phyloP scores from a whole-genome alignment of 2,888 invertebrate genomes.

The Pristionchus mayeri region DNA sequence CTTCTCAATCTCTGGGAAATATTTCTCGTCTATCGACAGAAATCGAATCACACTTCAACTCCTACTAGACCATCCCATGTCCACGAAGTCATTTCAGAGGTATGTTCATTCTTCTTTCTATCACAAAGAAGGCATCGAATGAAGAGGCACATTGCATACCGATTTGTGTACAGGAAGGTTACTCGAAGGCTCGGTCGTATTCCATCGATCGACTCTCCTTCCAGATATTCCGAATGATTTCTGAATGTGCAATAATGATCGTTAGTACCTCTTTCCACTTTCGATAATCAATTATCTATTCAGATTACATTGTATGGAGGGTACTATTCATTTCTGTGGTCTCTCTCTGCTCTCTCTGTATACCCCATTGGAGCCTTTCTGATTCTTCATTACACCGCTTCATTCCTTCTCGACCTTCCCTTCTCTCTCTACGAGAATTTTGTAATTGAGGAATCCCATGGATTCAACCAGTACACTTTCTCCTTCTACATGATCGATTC shows the following conservation, averaged over 20 bases:
- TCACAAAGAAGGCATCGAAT: not conserved
- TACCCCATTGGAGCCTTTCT: not conserved
- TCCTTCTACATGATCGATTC: constrained; percentile 93
- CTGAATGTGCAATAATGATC: not conserved
- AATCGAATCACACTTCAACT: not conserved
- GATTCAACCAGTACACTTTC: constrained; percentile 95
- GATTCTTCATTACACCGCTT: not conserved
- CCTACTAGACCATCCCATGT: not conserved
- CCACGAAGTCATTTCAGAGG: not conserved
- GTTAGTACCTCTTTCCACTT: not conserved
- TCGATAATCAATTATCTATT: not conserved
- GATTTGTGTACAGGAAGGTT: constrained; percentile 9
- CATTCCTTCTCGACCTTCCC: constrained; percentile 81
- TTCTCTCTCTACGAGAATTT: constrained; percentile 91
- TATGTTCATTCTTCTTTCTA: not conserved
- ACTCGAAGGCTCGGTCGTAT: constrained; percentile 11
- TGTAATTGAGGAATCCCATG: constrained; percentile 93
- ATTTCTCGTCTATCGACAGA: constrained; percentile 17
- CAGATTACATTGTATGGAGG: not conserved
- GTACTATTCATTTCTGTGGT: not conserved
- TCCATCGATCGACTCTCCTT: constrained; percentile 26
- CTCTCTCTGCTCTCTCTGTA: not conserved
- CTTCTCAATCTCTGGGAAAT: not conserved
- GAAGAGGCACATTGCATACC: not conserved
- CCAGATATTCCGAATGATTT: not conserved